A percentile compares a stretch with the other conserved stretches of the same genome.
These are phyloP conservation scores for Staurois parvus DNA, from an alignment of 2,797 vertebrate genomes.

Conservation along the genomic window DNA sequence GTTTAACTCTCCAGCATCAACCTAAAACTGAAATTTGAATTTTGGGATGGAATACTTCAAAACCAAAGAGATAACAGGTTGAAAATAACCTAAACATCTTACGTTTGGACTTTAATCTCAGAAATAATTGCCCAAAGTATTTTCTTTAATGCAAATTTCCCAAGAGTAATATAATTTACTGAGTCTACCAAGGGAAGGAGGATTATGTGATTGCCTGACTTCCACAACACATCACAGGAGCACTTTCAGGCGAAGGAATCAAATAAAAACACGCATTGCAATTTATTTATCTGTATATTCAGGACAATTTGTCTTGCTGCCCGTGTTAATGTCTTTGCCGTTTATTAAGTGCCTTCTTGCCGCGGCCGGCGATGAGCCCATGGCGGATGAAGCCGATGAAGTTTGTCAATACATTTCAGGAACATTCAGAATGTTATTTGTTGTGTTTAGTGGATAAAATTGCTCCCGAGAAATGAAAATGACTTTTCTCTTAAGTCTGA, in stretches of 20 bases:
- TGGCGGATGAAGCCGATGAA: slow-evolving; percentile 10
- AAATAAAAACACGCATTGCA: background rate
- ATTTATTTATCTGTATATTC: background rate
- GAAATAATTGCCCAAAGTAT: too few relatives aligned
- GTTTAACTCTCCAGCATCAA: too few relatives aligned
- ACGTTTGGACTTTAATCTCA: too few relatives aligned
- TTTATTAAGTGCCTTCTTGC: background rate
- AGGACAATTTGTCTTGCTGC: background rate
- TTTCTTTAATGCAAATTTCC: too few relatives aligned
- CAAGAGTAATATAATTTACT: too few relatives aligned
- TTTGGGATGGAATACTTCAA: too few relatives aligned
- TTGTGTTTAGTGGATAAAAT: slow-evolving; percentile 37
- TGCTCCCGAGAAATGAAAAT: slow-evolving; percentile 32
- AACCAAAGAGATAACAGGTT: too few relatives aligned
- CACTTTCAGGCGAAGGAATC: background rate
- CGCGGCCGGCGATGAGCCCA: slow-evolving; percentile 2
- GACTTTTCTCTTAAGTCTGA: slow-evolving; percentile 3
- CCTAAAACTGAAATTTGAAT: too few relatives aligned
- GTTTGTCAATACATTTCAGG: slow-evolving; percentile 24
- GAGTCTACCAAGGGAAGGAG: too few relatives aligned
- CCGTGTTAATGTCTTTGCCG: background rate
- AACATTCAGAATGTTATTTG: slow-evolving; percentile 16
- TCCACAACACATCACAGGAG: background rate
- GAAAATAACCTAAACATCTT: too few relatives aligned
- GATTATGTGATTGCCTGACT: too few relatives aligned